Conservation (phyloP, 2,888 invertebrate genomes). For the Acanthosepion lycidas region DNA sequence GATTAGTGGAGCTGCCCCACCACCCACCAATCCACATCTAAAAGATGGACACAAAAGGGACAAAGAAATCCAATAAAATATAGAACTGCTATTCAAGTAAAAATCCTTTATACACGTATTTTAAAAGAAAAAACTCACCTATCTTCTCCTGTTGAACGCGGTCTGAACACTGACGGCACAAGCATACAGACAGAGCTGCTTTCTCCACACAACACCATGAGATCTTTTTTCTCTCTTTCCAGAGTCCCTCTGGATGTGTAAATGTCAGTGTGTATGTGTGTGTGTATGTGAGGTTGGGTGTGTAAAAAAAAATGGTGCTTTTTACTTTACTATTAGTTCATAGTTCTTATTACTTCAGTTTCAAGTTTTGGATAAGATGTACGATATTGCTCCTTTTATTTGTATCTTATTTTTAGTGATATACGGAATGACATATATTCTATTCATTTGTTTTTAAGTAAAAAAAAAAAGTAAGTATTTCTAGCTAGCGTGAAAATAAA, state of each 20-base stretch:
- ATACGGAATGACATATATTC: too few species aligned
- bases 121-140: conserved; percentile 6
- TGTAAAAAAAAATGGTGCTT: neutral
- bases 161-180: neutral
- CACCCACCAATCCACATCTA: neutral
- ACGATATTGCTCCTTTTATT: too few species aligned
- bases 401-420: too few species aligned
- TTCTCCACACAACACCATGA: neutral
- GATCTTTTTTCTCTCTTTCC: neutral
- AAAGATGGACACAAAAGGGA: neutral
- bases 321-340: too few species aligned
- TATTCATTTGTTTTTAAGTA: too few species aligned
- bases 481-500: too few species aligned
- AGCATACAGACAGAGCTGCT: neutral
- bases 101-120: neutral
- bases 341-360: too few species aligned
- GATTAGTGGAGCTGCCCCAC: neutral
- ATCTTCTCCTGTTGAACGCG: conserved; percentile 33
- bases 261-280: neutral
- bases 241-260: neutral
- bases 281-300: too few species aligned
- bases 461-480: too few species aligned
- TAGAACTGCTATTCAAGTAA: neutral
- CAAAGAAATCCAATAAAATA: neutral
- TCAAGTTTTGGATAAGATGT: too few species aligned